Evolutionary conservation across 2,888 invertebrate genomes (phyloP), one percentile per base, ranked within the genome.

Genomic region (Aphrophora alni): DNA sequence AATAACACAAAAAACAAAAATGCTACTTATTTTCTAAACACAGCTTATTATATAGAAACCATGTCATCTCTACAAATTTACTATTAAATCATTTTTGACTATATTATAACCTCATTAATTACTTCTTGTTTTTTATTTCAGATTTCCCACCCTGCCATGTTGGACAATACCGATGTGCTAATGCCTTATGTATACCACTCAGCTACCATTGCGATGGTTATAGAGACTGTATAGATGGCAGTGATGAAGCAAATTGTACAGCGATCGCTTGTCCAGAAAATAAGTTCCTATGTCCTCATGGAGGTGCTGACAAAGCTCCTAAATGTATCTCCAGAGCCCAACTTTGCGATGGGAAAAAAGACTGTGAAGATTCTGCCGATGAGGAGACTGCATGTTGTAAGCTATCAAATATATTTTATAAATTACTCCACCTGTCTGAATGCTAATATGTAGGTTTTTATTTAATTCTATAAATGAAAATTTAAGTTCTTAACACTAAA

Each of bases 311-410:
- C 28, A 93, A 93, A 26, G 91, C 92, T 17, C 95, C 95, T 83
- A 95, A 95, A 87, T 98, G 98, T 87, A 98, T 98, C 82, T 93
- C 95, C 76, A 92, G 95, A 85, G 92, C 94, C 25, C 95, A 96
- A 88, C 91, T 98, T 24, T 98, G 98, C 88, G 97, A 98, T 87
- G 96, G 95, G 0, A 95, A 95, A 87, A 90, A 92, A 83, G 98
- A 98, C 88, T 98, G 98, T 86, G 94, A 95, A 82, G 98, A 98
- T 88, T 94, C 94, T 71, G 95, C 96, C 76, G 98, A 98, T 87
- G 97, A 97, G 88, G 94, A 94, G 86, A 91, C 92, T 8, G 95
- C 95, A 82, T 97, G 97, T 88, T 97, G 97, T 97, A 89, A 94
- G 95, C 93, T 84, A n/a, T n/a, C n/a, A n/a, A n/a, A n/a, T n/a